Percentiles rank a stretch among this genome's conserved stretches.
These are phyloP conservation scores for Sycophila texana DNA, from an alignment of 2,888 invertebrate species.

Conservation along the genomic window DNA sequence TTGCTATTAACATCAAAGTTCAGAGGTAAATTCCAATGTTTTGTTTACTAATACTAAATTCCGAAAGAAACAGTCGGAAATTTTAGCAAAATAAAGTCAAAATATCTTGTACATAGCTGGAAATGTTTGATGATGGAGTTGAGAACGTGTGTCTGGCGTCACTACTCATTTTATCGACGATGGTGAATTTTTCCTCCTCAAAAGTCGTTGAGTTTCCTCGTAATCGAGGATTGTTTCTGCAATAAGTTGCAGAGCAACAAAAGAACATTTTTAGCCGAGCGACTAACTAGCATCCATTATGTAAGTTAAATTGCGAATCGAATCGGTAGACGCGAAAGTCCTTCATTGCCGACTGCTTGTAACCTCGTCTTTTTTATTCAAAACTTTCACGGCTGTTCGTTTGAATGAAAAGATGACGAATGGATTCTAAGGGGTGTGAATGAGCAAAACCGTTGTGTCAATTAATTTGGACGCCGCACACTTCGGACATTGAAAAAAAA, in stretches of 20 bases:
- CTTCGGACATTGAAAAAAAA: background rate
- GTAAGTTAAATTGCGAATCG: background rate
- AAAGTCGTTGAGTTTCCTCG: background rate
- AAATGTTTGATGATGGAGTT: background rate
- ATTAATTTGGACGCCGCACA: slow-evolving; percentile 1
- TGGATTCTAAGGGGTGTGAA: background rate
- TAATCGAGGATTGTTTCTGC: no score
- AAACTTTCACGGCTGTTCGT: background rate
- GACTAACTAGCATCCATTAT: slow-evolving; percentile 4
- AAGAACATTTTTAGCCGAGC: slow-evolving; percentile 16
- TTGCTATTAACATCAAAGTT: no score
- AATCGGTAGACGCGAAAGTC: slow-evolving; percentile 15
- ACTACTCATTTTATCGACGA: background rate
- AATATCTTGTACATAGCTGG: background rate
- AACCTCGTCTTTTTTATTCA: slow-evolving; percentile 9
- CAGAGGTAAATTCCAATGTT: no score
- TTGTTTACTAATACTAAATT: no score
- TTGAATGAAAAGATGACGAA: background rate
- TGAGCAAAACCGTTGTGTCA: slow-evolving; percentile 8
- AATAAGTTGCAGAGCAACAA: background rate
- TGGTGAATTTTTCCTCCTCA: background rate
- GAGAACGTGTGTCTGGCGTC: slow-evolving; percentile 1
- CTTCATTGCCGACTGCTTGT: background rate
- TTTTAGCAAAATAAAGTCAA: background rate
- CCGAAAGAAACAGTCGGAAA: background rate